These are phyloP conservation scores for Clinocottus analis DNA, from an alignment of 2,113 vertebrate species.

Conservation along the genomic window DNA sequence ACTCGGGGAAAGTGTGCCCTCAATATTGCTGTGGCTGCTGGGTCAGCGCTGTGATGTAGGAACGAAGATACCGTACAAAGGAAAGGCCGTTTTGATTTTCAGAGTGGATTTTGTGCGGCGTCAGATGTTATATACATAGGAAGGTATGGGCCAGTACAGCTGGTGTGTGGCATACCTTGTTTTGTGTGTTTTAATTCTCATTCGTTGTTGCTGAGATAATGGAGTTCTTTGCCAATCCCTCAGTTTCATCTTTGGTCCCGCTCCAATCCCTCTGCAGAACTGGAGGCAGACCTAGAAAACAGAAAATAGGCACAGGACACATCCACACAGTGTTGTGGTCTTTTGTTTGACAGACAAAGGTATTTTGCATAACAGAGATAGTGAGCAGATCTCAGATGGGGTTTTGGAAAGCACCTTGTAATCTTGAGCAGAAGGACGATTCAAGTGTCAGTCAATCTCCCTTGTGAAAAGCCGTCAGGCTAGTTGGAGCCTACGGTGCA, in stretches of 20 bases:
- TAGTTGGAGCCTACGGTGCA: slow-evolving; percentile 62
- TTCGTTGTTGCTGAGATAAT: slow-evolving; percentile 48
- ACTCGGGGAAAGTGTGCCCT: neutral
- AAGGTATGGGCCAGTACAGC: neutral
- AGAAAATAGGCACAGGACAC: slow-evolving; percentile 52
- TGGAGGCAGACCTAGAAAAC: slow-evolving; percentile 48
- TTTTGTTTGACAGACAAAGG: slow-evolving; percentile 51
- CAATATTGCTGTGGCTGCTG: slow-evolving; percentile 19
- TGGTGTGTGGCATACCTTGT: slow-evolving; percentile 65
- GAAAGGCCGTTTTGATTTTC: slow-evolving; percentile 10
- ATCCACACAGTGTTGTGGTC: slow-evolving; percentile 29
- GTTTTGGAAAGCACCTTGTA: slow-evolving; percentile 60
- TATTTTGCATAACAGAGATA: slow-evolving; percentile 63
- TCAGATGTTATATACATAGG: slow-evolving; percentile 13
- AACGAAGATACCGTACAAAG: slow-evolving; percentile 29
- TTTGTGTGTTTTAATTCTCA: slow-evolving; percentile 47
- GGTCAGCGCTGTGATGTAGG: slow-evolving; percentile 40
- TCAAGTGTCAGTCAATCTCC: slow-evolving; percentile 73
- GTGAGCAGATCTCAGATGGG: slow-evolving; percentile 50
- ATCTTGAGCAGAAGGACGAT: slow-evolving; percentile 64
- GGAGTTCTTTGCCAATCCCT: slow-evolving; percentile 39
- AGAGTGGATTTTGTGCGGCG: slow-evolving; percentile 4
- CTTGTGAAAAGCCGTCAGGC: slow-evolving; percentile 59
- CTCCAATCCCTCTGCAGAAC: slow-evolving; percentile 33
- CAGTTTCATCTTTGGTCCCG: slow-evolving; percentile 39